Evolutionary conservation across 2,888 invertebrate species (phyloP).

Genomic region (Buathra laborator): DNA sequence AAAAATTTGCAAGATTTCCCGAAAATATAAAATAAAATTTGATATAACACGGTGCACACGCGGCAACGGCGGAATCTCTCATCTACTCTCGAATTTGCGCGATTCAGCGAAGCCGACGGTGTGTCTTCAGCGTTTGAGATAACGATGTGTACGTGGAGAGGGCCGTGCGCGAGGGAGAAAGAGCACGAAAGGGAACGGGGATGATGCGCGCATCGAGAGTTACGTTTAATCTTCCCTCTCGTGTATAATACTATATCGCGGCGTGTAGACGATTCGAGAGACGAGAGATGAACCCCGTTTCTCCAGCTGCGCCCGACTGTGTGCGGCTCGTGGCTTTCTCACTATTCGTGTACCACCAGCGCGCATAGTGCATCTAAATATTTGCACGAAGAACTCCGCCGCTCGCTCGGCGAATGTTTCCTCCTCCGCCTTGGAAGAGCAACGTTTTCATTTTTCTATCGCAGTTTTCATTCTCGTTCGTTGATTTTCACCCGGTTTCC

Average conservation of each 20-base stretch:
- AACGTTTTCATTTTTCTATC: conserved; percentile 58
- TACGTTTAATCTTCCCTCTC: conserved; percentile 70
- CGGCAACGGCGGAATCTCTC: conserved; percentile 23
- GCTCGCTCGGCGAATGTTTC: conserved; percentile 26
- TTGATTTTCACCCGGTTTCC: background rate
- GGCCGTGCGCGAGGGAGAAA: conserved; percentile 51
- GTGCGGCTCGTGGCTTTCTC: conserved; percentile 44
- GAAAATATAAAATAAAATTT: conserved; percentile 47
- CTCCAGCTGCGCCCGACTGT: conserved; percentile 53
- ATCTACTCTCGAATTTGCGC: conserved; percentile 19
- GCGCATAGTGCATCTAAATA: conserved; percentile 69
- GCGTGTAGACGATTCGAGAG: conserved; percentile 61
- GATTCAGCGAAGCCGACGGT: conserved; percentile 71
- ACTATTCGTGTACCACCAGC: conserved; percentile 36
- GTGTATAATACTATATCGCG: conserved; percentile 59
- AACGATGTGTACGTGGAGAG: conserved; percentile 75
- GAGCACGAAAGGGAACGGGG: conserved; percentile 37
- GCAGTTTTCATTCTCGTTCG: conserved; percentile 31
- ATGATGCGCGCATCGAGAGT: conserved; percentile 49
- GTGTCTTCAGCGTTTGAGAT: conserved; percentile 70
- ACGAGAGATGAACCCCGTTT: conserved; percentile 56
- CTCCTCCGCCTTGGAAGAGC: conserved; percentile 38
- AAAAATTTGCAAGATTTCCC: conserved; percentile 35
- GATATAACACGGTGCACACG: conserved; percentile 18
- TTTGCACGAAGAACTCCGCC: conserved; percentile 67